Evolutionary conservation across 2,888 invertebrate genomes (phyloP), one percentile per base, ranked within the genome.

Genomic region (Tribolium freemani): DNA sequence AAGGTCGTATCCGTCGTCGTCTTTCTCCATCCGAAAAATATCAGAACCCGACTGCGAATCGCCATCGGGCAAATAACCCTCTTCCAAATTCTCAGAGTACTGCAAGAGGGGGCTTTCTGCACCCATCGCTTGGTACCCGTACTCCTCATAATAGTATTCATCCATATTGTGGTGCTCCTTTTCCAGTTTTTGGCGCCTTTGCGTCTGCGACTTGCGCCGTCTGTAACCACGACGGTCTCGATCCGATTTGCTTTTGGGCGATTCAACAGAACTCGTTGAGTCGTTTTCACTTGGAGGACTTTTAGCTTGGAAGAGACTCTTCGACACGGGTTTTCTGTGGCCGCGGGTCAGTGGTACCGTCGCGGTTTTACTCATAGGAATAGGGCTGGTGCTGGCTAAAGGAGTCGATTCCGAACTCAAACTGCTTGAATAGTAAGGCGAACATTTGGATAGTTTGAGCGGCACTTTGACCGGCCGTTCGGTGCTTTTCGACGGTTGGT

Each of bases 281-380:
- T 93, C 93, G 78, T 93, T 93, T 69, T 93, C 93, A 81, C 93
- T 93, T 0, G 92, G 92, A 9, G 93, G 92, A 84, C 92, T 92
- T 81, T 92, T 91, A 31, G 91, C 85, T 9, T 91, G 90, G 79
- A 90, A 88, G 75, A 90, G 88, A 76, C 89, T 88, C 73, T 90
- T 89, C 2, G 91, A 86, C 30, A 92, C 81, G 0, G 92, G 90
- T 76, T 86, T 86, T 31, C 85, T 79, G 74, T 87, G 86, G 10
- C 77, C 81, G 61, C 87, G 74, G 3, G 85, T 86, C 57, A 86
- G 77, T 5, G 87, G 87, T 50, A 87, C 85, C 6, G 87, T 87
- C 6, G 86, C 86, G 61, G 90, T 90, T 84, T 92, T 93, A 11
- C 90, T 90, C 0, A 91, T 89, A 4, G 90, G 90, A 79, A 92